Percentiles rank a stretch among this genome's conserved stretches.
These are phyloP conservation scores for Gymnosoma rotundatum DNA, from an alignment of 2,888 invertebrate species.

Conservation along the genomic window DNA sequence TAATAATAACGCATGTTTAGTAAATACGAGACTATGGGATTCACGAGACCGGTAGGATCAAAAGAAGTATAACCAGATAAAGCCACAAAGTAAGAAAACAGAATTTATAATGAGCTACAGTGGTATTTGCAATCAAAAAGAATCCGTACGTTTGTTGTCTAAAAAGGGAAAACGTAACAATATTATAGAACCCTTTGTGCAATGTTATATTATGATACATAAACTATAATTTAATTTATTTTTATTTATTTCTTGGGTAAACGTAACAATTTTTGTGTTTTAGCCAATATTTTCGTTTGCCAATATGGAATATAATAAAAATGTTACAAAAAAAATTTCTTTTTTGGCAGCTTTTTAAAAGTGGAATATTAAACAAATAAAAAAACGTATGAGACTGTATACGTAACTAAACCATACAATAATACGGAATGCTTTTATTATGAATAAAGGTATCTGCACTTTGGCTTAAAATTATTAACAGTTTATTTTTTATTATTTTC, in stretches of 20 bases:
- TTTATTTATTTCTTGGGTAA: constrained; percentile 60
- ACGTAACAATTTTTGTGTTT: constrained; percentile 19
- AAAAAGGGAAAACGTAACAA: no score
- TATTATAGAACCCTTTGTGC: background rate
- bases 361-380: constrained; percentile 17
- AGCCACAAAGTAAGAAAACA: no score
- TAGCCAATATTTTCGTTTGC: constrained; percentile 40
- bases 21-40: no score
- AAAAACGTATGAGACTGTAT: constrained; percentile 9
- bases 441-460: constrained; percentile 51
- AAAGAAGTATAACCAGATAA: no score
- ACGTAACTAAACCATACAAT: constrained; percentile 12
- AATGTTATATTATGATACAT: background rate
- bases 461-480: constrained; percentile 55
- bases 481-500: constrained; percentile 12
- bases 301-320: constrained; percentile 42
- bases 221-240: constrained; percentile 46
- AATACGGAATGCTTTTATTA: constrained; percentile 22
- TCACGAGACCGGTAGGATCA: no score
- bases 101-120: no score
- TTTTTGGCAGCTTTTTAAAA: constrained; percentile 59
- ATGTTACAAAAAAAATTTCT: constrained; percentile 13
- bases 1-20: no score
- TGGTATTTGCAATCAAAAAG: no score
- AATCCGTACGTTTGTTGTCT: no score